A percentile compares a stretch with the other conserved stretches of the same genome.
Conservation (phyloP, 2,888 invertebrate genomes). For the Trichopria drosophilae region DNA sequence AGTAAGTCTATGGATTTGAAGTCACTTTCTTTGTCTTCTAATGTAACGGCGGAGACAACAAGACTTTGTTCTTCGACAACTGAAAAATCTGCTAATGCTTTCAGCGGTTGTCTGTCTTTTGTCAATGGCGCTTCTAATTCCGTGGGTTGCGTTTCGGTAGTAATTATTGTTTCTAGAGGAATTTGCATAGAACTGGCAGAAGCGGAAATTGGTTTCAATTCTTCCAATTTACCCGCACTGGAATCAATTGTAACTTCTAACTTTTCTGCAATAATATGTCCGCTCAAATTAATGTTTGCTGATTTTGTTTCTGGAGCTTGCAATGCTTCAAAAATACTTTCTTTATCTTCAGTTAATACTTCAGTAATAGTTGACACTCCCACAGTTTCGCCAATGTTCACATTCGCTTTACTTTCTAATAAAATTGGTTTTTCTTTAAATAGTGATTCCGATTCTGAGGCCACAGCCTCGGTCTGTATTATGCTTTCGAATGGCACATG, state of each 20-base stretch:
- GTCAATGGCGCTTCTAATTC: slow-evolving; percentile 63
- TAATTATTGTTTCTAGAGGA: slow-evolving; percentile 62
- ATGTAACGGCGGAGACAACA: slow-evolving; percentile 47
- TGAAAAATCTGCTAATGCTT: slow-evolving; percentile 44
- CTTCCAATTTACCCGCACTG: slow-evolving; percentile 52
- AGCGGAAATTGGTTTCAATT: slow-evolving; percentile 45
- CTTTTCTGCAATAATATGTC: slow-evolving; percentile 62
- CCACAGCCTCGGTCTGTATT: slow-evolving; percentile 62
- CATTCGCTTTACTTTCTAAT: slow-evolving; percentile 47
- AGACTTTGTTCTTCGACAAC: slow-evolving; percentile 51
- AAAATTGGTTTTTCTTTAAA: slow-evolving; percentile 44
- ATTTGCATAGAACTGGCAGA: slow-evolving; percentile 63
- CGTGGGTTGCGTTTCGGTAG: slow-evolving; percentile 61
- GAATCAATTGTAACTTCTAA: slow-evolving; percentile 60
- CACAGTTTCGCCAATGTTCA: slow-evolving; percentile 47
- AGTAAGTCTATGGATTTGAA: slow-evolving; percentile 56
- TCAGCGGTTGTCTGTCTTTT: slow-evolving; percentile 54
- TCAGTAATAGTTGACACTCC: slow-evolving; percentile 64
- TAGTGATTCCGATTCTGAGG: slow-evolving; percentile 64
- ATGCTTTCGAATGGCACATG: slow-evolving; percentile 63
- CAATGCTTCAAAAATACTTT: slow-evolving; percentile 56
- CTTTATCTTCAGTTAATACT: slow-evolving; percentile 63
- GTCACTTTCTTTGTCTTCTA: slow-evolving; percentile 61
- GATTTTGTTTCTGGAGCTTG: slow-evolving; percentile 55
- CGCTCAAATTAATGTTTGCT: slow-evolving; percentile 59